Evolutionary conservation across 1,140 invertebrate species (phyloP), one percentile per base, ranked within the genome.

Genomic region (Cephus cinctus): DNA sequence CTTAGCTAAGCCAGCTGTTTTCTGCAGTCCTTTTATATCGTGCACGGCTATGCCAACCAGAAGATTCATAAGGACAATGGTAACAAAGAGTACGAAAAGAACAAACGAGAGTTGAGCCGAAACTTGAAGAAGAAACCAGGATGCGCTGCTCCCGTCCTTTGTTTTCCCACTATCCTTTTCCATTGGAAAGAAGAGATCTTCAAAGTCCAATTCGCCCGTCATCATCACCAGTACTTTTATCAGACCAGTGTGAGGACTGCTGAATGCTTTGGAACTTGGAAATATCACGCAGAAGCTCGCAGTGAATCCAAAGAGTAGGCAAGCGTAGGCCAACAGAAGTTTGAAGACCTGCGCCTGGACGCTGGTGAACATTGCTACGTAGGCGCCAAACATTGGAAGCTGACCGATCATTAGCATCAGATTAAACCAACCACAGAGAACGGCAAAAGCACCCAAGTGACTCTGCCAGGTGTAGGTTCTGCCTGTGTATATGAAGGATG

Each of bases 201-300:
- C 84, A 23, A 89, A 78, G 56, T 88, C 86, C 40, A 89, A 69
- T 66, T 94, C 91, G 0, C 91, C 90, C 2, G 90, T 92, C 90
- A 93, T 93, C 89, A 93, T 92, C 0, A 90, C 89, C 30, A 92
- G 67, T 0, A 91, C 88, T 4, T 90, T 90, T 23, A 92, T 88
- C 25, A 91, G 81, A 14, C 85, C 86, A 66, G 86, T 85, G 48
- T 90, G 84, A 1, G 87, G 86, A 73, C 87, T 87, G 18, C 86
- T 82, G 65, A 92, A 92, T 0, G 86, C 85, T 5, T 85, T 84
- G 1, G 87, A 87, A 31, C 85, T 83, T 0, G 88, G 89, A 70
- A 92, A 92, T 56, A 92, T 86, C 0, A 92, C 88, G 67, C 88
- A 90, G 60, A 93, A 92, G 67, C 88, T 90, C 16, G 91, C 87